These are phyloP conservation scores for Enteromius viviparus DNA, from an alignment of 2,797 vertebrate genomes.

Conservation along the genomic window DNA sequence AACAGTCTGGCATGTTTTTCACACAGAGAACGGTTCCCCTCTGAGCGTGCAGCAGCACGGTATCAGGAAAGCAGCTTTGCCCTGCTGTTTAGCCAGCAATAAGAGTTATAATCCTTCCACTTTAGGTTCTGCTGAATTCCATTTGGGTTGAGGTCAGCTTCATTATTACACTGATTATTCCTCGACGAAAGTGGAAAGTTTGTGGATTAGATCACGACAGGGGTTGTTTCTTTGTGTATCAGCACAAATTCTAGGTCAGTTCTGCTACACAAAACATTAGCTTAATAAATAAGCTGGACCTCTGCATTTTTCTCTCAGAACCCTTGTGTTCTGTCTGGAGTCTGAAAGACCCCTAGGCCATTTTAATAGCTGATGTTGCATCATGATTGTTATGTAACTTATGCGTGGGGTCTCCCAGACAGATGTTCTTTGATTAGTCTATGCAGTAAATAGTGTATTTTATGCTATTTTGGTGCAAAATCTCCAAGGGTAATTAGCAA, in stretches of 20 bases:
- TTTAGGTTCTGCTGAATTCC: constrained; percentile 45
- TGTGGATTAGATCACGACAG: constrained; percentile 43
- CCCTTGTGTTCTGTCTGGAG: neutral
- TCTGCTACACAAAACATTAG: constrained; percentile 28
- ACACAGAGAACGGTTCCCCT: constrained; percentile 18
- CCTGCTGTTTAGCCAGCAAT: constrained; percentile 48
- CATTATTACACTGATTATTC: constrained; percentile 52
- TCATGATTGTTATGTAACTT: neutral
- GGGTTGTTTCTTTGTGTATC: constrained; percentile 26
- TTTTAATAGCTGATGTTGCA: neutral
- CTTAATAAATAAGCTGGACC: constrained; percentile 30
- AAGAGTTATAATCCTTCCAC: constrained; percentile 47
- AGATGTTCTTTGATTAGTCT: neutral
- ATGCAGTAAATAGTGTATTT: neutral
- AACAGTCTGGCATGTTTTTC: constrained; percentile 49
- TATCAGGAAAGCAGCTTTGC: constrained; percentile 45
- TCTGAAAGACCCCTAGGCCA: constrained; percentile 3
- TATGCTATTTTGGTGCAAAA: neutral
- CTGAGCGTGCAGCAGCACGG: constrained; percentile 9
- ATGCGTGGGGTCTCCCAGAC: neutral
- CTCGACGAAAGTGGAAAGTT: constrained; percentile 46
- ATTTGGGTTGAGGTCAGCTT: constrained; percentile 49
- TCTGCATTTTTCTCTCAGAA: neutral
- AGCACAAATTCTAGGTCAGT: constrained; percentile 10
- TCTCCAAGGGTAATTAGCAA: too few relatives aligned